Evolutionary conservation across 2,888 invertebrate genomes (phyloP), one percentile per base, ranked within the genome.

Genomic region (Caenorhabditis sp.): DNA sequence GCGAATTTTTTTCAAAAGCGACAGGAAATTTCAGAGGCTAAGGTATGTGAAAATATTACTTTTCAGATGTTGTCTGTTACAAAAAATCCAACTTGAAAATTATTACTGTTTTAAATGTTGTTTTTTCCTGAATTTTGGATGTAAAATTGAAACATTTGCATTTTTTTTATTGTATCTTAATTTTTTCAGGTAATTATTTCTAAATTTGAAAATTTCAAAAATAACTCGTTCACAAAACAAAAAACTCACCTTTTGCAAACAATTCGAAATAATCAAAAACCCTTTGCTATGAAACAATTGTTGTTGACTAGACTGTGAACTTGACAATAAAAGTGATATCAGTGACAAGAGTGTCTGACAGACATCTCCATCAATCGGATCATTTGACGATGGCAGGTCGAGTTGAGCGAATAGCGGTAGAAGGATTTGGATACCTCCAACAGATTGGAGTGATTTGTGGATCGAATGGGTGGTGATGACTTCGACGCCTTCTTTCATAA

Each of bases 261-360:
- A 82, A 31, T 83, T 95, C 83, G 97, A 95, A 89, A 99, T 95
- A 78, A 99, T 96, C 85, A 99, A 92, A 90, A 99, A 97, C 71
- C 97, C 99, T 84, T 96, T 93, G 89, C 95, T 96, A 89, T 97
- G 97, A 89, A 97, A 94, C 93, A 99, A 95, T 89, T 99, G 99
- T 89, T 99, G 97, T 89, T 99, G 99, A 70, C 97, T 96, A 50
- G 95, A 95, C 88, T 94, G 93, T 83, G 97, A 97, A 54, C 94
- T 94, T 89, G 96, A 95, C 82, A 99, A 94, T 88, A 99, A 91
- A 88, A 97, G 96, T 89, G 96, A 96, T 86, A 99, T 94, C 90
- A 99, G 95, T 76, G 95, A 94, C 89, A 99, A 92, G 77, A 99
- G 91, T 89, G 95, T 96, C 62, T 95, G 95, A 91, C 89, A 90